Evolutionary conservation across 2,888 invertebrate species (phyloP), one percentile per base, ranked within the genome.

Genomic region (Mythimna ferrago): DNA sequence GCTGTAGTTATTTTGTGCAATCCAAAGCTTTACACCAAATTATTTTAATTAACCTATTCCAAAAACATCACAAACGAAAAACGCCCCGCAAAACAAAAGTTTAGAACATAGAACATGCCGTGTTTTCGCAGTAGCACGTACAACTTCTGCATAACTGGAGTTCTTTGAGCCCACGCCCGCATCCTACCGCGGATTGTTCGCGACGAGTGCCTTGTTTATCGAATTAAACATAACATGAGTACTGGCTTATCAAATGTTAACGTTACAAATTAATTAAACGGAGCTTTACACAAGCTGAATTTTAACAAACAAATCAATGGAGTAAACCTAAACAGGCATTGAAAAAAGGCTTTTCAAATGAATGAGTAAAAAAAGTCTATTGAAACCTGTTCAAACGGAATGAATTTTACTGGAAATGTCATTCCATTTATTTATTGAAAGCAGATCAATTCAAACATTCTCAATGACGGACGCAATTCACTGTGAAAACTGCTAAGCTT

Each of bases 151-250:
- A 48, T 74, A 73, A 64, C 57, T 54, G 48, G 48, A 70, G 85
- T 73, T 86, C 82, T 84, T 84, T 81, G 86, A 70, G 71, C 63
- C 66, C 70, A 11, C 48, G 66, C 84, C 84, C 86, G 84, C 73
- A 86, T 85, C 71, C 73, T 61, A 75, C 48, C 63, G n/a, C 65
- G 61, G 62, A 81, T 78, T 81, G 76, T 86, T 86, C 68, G 67
- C 57, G 66, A 61, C 54, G 73, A 76, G 65, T 74, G 64, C 60
- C 56, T 78, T 86, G 75, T 84, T 84, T 73, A 74, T 70, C 71
- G 63, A 84, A 81, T 74, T 76, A 78, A 71, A 81, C 58, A 68
- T 72, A 76, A 69, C 60, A 78, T 69, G 62, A 57, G 62, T 66
- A 67, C 11, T 62, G 63, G 41, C 54, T 64, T 21, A 69, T 48